Base-by-base conservation (phyloP, 2,888 invertebrate species). In the Saturnia pavonia region DNA sequence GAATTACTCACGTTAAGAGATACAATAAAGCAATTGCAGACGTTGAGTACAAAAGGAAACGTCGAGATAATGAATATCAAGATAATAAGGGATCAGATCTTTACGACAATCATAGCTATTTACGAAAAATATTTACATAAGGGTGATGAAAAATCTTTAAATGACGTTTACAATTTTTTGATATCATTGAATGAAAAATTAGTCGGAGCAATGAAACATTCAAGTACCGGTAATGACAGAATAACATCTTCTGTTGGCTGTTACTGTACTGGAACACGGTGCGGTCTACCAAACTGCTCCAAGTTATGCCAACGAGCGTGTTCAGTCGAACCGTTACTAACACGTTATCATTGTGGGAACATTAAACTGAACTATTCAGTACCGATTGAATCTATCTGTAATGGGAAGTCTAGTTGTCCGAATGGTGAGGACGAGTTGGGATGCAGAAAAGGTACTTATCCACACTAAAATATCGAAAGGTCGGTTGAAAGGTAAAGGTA, bases 211-310 rank as follows among this genome's bases (percentile, higher is more conserved):
- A 75, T 93, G 73, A 92, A 91, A 76, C 76, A 67, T 19, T 86
- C 90, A 0, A 77, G 86, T 54, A 85, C 85, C 4, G 93, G 91
- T 0, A 92, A 91, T 71, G 82, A 79, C 7, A 86, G 77, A 71
- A 72, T 87, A 1, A 74, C 87, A 65, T 69, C 82, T 1, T 43
- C 80, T 0, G 78, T 84, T 14, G 82, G 78, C 1, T 92, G 93
- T 75, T 78, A 80, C 34, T 93, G 93, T 69, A 80, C 79, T 72
- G 78, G 77, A 16, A 78, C 77, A 7, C 74, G 76, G 27, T 93
- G 92, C 74, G 80, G 79, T n/a, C 69, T 82, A 45, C 73, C 78
- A 1, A 74, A 76, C 2, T 93, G 93, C 74, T 77, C 87, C 0
- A 79, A 77, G 34, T 73, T 75, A 1, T 93, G 93, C 73, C 72